Conservation (phyloP, 2,888 invertebrate species). For the Rhagophthalmus giganteus region DNA sequence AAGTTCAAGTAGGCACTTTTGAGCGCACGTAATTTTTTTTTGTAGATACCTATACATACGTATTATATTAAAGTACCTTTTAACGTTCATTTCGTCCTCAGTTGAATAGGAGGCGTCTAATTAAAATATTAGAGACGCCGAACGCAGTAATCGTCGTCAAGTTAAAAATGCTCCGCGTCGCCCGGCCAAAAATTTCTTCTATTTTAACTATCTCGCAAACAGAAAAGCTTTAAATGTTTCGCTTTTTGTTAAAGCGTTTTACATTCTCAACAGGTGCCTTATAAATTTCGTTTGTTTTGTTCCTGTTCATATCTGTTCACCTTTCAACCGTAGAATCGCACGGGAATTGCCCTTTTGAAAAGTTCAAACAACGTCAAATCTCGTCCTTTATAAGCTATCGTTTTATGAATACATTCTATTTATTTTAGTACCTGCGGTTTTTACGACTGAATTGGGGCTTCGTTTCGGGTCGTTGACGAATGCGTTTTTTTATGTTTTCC, state of each 20-base stretch:
- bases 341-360: neutral
- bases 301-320: too few relatives aligned
- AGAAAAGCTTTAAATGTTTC: conserved; percentile 9
- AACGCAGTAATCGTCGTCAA: neutral
- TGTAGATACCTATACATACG: too few relatives aligned
- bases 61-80: neutral
- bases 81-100: neutral
- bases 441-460: too few relatives aligned
- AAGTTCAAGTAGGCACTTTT: conserved; percentile 27
- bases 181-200: conserved; percentile 14
- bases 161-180: conserved; percentile 14
- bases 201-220: conserved; percentile 14
- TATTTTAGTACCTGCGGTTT: too few relatives aligned
- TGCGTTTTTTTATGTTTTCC: too few relatives aligned
- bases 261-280: conserved; percentile 12
- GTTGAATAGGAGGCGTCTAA: conserved; percentile 1
- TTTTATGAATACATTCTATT: too few relatives aligned
- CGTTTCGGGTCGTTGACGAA: too few relatives aligned
- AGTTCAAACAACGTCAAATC: too few relatives aligned
- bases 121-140: conserved; percentile 5
- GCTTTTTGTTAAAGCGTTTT: conserved; percentile 7
- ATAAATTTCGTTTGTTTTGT: conserved; percentile 7
- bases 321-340: too few relatives aligned
- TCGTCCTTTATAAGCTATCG: too few relatives aligned
- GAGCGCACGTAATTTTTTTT: too few relatives aligned